These are phyloP conservation scores for Xyrichtys novacula DNA, from an alignment of 2,797 vertebrate species.

Conservation along the genomic window DNA sequence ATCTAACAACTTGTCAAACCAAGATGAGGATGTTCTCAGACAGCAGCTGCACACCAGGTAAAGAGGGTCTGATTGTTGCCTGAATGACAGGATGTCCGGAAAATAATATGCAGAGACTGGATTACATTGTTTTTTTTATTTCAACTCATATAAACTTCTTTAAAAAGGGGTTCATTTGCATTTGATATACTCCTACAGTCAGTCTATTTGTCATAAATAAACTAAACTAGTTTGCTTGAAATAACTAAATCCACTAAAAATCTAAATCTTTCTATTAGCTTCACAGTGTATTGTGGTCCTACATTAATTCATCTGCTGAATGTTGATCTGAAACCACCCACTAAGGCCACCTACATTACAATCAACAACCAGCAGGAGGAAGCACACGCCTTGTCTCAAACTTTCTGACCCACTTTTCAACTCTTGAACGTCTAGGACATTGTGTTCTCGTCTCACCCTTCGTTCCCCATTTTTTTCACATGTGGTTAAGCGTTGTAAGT, in stretches of 20 bases:
- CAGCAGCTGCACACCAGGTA: constrained; percentile 12
- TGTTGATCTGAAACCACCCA: background rate
- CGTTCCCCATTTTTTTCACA: constrained; percentile 69
- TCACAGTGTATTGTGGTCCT: no score
- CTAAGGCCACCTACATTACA: constrained; percentile 54
- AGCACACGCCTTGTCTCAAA: constrained; percentile 69
- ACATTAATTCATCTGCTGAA: background rate
- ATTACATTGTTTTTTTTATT: no score
- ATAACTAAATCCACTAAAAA: no score
- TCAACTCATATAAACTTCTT: no score
- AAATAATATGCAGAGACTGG: constrained; percentile 19
- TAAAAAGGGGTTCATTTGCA: no score
- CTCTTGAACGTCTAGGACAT: constrained; percentile 81
- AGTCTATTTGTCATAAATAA: no score
- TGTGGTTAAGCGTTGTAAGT: constrained; percentile 74
- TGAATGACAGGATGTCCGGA: constrained; percentile 23
- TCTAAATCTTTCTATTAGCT: no score
- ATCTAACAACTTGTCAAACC: constrained; percentile 33
- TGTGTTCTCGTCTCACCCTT: constrained; percentile 81
- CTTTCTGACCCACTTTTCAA: constrained; percentile 82
- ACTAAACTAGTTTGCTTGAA: no score
- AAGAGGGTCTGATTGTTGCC: background rate
- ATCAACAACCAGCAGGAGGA: constrained; percentile 78
- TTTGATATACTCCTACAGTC: no score
- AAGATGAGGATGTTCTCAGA: constrained; percentile 11